phyloP scores from a whole-genome alignment of 2,888 invertebrate species.

The Timema podura region DNA sequence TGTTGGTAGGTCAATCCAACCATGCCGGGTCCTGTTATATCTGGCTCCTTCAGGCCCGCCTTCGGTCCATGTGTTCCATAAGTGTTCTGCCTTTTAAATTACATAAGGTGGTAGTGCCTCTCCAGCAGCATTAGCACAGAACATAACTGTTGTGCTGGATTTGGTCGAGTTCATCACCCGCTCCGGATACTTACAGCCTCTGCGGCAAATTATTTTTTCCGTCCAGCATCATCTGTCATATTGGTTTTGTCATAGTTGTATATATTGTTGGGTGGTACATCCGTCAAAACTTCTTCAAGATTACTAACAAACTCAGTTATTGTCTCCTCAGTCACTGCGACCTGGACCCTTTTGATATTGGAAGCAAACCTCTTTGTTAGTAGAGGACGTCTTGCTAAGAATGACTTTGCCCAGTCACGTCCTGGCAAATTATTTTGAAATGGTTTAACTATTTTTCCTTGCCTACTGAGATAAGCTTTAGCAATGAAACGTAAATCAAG shows the following conservation, averaged over 20 bases:
- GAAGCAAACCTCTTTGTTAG: slow-evolving; percentile 29
- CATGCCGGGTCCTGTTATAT: slow-evolving; percentile 42
- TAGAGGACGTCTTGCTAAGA: slow-evolving; percentile 24
- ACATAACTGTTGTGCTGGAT: slow-evolving; percentile 41
- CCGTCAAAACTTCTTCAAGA: slow-evolving; percentile 27
- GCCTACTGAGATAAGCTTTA: slow-evolving; percentile 31
- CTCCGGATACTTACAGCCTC: slow-evolving; percentile 41
- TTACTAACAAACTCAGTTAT: slow-evolving; percentile 34
- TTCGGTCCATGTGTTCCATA: slow-evolving; percentile 43
- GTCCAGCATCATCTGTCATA: slow-evolving; percentile 40
- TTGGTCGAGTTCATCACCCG: slow-evolving; percentile 41
- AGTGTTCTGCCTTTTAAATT: slow-evolving; percentile 42
- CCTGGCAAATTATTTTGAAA: slow-evolving; percentile 37
- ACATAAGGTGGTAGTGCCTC: slow-evolving; percentile 42
- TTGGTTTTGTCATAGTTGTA: slow-evolving; percentile 42
- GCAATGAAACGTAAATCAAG: slow-evolving; percentile 30
- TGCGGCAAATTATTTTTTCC: slow-evolving; percentile 35
- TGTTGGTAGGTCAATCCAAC: slow-evolving; percentile 41
- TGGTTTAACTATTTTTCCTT: slow-evolving; percentile 23
- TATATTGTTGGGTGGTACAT: slow-evolving; percentile 35
- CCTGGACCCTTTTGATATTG: not conserved
- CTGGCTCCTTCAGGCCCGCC: slow-evolving; percentile 40
- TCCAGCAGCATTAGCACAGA: slow-evolving; percentile 42
- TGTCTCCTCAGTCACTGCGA: slow-evolving; percentile 24
- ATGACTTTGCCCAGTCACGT: slow-evolving; percentile 34